Conservation (phyloP, 2,113 vertebrate species). For the Erinaceus europaeus region DNA sequence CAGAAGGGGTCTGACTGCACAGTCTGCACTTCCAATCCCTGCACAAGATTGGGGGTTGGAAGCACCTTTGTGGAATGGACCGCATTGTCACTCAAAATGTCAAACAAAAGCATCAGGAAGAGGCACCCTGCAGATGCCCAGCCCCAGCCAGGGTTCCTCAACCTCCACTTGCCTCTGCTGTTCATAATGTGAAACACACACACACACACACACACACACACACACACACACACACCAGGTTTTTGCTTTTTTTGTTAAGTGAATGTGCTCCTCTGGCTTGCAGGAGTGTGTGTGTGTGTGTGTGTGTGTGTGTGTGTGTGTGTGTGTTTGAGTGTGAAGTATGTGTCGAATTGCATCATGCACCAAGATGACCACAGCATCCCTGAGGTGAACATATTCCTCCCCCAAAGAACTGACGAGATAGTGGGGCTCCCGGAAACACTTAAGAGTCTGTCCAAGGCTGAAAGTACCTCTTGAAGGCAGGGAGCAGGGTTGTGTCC, state of each 20-base stretch:
- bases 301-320: too few relatives aligned
- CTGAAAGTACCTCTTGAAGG: background rate
- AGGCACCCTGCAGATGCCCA: background rate
- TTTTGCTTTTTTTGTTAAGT: background rate
- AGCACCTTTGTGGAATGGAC: background rate
- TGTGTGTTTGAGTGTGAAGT: background rate
- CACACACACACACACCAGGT: too few relatives aligned
- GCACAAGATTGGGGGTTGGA: too few relatives aligned
- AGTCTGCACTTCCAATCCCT: too few relatives aligned
- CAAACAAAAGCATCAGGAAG: too few relatives aligned
- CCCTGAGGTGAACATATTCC: background rate
- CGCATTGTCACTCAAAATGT: too few relatives aligned
- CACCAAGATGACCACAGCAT: background rate
- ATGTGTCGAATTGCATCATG: background rate
- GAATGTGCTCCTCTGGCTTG: background rate
- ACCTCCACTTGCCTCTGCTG: too few relatives aligned
- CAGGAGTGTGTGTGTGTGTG: too few relatives aligned
- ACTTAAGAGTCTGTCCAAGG: background rate
- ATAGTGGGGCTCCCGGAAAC: background rate
- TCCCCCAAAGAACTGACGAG: background rate
- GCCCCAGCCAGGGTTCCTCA: background rate
- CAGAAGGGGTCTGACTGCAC: too few relatives aligned
- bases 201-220: too few relatives aligned
- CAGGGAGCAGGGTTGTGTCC: background rate
- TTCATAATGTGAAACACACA: too few relatives aligned